These are phyloP conservation scores for Pyrgilauda ruficollis DNA, from an alignment of 2,113 vertebrate species.

Conservation along the genomic window DNA sequence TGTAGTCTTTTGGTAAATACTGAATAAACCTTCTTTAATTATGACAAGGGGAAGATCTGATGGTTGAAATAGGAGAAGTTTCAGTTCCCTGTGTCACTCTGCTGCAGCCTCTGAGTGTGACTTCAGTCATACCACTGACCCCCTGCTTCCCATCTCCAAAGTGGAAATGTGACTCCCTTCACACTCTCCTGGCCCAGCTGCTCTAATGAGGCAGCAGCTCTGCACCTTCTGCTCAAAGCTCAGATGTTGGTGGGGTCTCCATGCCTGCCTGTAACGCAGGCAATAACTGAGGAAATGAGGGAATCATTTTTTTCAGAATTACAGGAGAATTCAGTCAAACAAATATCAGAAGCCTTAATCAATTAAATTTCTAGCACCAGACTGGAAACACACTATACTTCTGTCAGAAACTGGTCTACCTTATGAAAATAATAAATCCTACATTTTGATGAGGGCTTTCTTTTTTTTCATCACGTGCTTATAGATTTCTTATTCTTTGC, in stretches of 20 bases:
- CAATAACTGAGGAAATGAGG: not conserved
- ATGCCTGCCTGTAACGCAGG: not conserved
- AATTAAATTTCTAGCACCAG: not conserved
- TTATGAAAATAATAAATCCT: conserved; percentile 66
- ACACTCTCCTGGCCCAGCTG: not conserved
- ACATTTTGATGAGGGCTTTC: not conserved
- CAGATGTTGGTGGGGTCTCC: not conserved
- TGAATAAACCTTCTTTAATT: not conserved
- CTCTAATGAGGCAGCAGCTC: not conserved
- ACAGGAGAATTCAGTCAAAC: conserved; percentile 4
- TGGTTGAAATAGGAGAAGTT: not conserved
- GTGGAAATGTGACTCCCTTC: not conserved
- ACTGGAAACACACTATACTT: not conserved
- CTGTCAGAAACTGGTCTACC: not conserved
- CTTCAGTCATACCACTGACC: not conserved
- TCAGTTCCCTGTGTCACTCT: not conserved
- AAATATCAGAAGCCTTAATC: conserved; percentile 14
- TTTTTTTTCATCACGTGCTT: not conserved
- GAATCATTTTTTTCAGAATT: not conserved
- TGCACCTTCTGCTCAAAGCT: not conserved
- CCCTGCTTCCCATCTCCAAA: not conserved
- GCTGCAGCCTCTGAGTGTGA: fast-evolving
- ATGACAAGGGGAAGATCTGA: not conserved
- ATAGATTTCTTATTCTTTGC: not conserved
- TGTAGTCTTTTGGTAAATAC: not conserved